Evolutionary conservation across 2,888 invertebrate species (phyloP), one percentile per base, ranked within the genome.

Genomic region (Leptinotarsa haldemani): DNA sequence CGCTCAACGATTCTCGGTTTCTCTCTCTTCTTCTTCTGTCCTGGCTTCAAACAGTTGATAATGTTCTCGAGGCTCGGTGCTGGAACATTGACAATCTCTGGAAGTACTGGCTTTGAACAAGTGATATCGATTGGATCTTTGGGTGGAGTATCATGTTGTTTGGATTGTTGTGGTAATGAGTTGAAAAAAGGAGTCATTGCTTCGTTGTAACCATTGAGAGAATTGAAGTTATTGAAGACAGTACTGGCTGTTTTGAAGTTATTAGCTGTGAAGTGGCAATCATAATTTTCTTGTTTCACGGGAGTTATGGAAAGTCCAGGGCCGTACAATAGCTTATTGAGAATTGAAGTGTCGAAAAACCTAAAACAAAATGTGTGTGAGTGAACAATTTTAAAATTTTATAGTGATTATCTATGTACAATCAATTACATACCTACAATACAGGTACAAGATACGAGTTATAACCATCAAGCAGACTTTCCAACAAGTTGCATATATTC

Each of bases 241-340:
- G 68, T 72, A 25, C 65, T 65, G n/a, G 56, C 18, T 52, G 65
- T 12, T 52, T 18, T 61, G 18, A 48, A 30, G 40, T 66, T 71
- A 65, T 63, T 71, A 50, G 67, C 47, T 16, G 65, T 30, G 46
- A 53, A 65, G 52, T 53, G 65, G 64, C 25, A 65, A 63, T 78
- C 73, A 46, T 18, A 22, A 22, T 75, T 64, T 68, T 78, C 75
- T n/a, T 73, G 74, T 73, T 80, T 77, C 22, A 82, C 71, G 7
- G 82, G 81, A 12, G 81, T 82, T 71, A 81, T 82, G 0, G 81
- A 80, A 25, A 82, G 75, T 47, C 80, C 78, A 30, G 81, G 81
- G 46, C 80, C 81, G 69, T 79, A 83, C 65, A 83, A 77, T 66
- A 84, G 73, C 58, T 82, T 83, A 71, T 81, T 80, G 47, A 83